Conservation (phyloP, 2,797 vertebrate species). For the Spinus olivaceus region DNA sequence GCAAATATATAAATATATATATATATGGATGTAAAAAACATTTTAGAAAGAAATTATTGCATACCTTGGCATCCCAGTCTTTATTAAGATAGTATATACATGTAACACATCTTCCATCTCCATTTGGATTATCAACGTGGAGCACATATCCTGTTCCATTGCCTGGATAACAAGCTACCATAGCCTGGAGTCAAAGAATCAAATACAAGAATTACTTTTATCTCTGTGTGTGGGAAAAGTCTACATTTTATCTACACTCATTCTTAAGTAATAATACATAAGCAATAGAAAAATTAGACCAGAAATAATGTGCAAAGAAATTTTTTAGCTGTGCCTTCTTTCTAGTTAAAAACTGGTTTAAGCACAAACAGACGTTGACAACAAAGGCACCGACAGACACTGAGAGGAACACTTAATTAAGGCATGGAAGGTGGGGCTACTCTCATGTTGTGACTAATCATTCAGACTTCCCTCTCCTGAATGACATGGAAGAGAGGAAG, state of each 20-base stretch:
- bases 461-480: neutral
- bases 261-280: neutral
- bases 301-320: neutral
- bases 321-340: neutral
- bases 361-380: neutral
- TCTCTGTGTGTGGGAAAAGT: neutral
- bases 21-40: neutral
- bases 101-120: slow-evolving; percentile 93
- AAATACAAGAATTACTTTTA: neutral
- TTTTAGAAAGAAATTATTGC: neutral
- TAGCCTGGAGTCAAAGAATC: slow-evolving; percentile 80
- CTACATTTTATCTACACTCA: neutral
- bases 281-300: neutral
- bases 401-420: neutral
- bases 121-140: slow-evolving; percentile 94
- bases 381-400: neutral
- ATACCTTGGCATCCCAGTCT: slow-evolving; percentile 94
- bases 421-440: neutral
- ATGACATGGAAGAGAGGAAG: neutral
- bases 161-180: slow-evolving; percentile 96
- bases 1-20: neutral
- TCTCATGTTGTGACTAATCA: neutral
- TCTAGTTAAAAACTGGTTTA: neutral
- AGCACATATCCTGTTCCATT: slow-evolving; percentile 93
- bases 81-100: slow-evolving; percentile 99